phyloP scores from a whole-genome alignment of 2,888 invertebrate species.

The Osmoderma eremita region DNA sequence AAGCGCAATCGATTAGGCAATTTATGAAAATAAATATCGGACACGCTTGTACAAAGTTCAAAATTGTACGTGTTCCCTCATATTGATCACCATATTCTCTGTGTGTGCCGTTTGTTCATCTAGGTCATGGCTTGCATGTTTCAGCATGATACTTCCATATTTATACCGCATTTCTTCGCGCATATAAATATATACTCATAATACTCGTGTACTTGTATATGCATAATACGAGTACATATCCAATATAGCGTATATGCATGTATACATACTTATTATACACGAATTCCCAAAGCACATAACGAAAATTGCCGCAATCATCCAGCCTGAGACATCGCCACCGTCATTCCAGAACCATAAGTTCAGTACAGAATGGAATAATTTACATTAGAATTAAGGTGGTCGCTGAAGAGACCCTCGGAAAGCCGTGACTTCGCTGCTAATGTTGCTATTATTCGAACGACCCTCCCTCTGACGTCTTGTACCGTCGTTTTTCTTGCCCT shows the following conservation, averaged over 20 bases:
- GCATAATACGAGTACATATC: neutral
- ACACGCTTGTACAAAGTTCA: slow-evolving; percentile 42
- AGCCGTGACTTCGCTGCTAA: slow-evolving; percentile 38
- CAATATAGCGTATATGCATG: slow-evolving; percentile 3
- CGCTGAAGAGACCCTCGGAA: slow-evolving; percentile 16
- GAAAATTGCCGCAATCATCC: slow-evolving; percentile 4
- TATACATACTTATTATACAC: neutral
- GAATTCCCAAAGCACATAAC: neutral
- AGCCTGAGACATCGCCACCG: slow-evolving; percentile 10
- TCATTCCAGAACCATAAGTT: slow-evolving; percentile 41
- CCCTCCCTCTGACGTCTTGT: slow-evolving; percentile 30
- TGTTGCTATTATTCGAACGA: slow-evolving; percentile 32
- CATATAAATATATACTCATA: slow-evolving; percentile 10
- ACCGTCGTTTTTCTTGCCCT: slow-evolving; percentile 30
- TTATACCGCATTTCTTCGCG: slow-evolving; percentile 33
- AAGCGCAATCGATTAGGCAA: slow-evolving; percentile 41
- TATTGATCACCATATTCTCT: slow-evolving; percentile 46
- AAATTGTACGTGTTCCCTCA: slow-evolving; percentile 45
- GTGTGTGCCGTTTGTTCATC: slow-evolving; percentile 45
- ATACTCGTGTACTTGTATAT: slow-evolving; percentile 2
- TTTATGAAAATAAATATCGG: slow-evolving; percentile 42
- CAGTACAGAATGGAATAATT: slow-evolving; percentile 47
- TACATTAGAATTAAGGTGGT: slow-evolving; percentile 30
- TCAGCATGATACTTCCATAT: slow-evolving; percentile 34
- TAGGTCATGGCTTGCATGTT: slow-evolving; percentile 50